These are phyloP conservation scores for Pelobates fuscus DNA, from an alignment of 2,113 vertebrate species.

Conservation along the genomic window DNA sequence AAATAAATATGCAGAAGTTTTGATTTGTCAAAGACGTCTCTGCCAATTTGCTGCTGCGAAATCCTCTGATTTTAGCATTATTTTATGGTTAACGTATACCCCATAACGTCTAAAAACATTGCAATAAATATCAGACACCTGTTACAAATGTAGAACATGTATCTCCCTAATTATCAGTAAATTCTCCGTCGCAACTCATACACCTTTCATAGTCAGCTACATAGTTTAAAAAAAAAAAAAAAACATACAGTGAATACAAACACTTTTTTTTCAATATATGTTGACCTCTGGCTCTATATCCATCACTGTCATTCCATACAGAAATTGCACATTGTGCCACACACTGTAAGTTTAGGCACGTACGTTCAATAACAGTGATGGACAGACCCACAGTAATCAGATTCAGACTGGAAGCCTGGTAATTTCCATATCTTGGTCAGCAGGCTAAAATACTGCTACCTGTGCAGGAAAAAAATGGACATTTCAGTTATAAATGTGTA, in stretches of 20 bases:
- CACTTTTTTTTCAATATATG: not conserved
- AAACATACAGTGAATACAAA: slow-evolving; percentile 19
- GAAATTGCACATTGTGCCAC: not conserved
- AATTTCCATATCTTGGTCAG: not conserved
- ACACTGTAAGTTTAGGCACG: not conserved
- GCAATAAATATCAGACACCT: no score
- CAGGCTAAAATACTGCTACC: not conserved
- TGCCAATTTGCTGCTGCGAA: no score
- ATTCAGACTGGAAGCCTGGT: not conserved
- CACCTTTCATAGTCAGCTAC: slow-evolving; percentile 20
- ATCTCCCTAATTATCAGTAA: no score
- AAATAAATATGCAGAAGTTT: no score
- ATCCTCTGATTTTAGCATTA: no score
- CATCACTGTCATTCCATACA: not conserved
- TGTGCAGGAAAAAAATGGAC: not conserved
- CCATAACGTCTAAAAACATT: no score
- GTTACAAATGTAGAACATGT: no score
- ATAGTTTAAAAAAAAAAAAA: slow-evolving; percentile 12
- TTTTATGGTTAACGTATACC: no score
- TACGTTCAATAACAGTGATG: not conserved
- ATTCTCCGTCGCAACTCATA: no score
- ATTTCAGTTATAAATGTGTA: no score
- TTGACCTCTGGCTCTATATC: not conserved
- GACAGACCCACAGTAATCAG: not conserved
- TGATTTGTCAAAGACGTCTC: no score